These are phyloP conservation scores for Herminia tarsipennalis DNA, from an alignment of 2,888 invertebrate genomes.

Conservation along the genomic window DNA sequence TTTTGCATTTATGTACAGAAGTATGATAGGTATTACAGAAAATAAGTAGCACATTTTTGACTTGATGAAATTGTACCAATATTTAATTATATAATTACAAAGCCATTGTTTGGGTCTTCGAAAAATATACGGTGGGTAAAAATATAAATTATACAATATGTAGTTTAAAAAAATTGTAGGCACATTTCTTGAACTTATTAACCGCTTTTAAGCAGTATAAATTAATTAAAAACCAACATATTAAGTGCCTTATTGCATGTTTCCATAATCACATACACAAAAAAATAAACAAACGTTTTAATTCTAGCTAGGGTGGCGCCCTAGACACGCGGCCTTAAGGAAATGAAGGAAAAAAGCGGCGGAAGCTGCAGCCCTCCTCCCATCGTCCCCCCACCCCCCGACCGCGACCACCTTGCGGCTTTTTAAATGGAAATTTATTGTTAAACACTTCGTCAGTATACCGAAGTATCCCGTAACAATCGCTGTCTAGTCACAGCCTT, in stretches of 20 bases:
- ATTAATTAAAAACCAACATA: constrained; percentile 13
- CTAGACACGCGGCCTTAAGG: constrained; percentile 78
- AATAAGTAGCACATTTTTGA: too few species aligned
- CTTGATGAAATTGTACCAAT: too few species aligned
- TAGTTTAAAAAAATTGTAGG: too few species aligned
- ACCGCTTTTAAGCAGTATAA: too few species aligned
- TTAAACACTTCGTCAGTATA: constrained; percentile 83
- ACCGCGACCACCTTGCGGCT: constrained; percentile 70
- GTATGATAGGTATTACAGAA: too few species aligned
- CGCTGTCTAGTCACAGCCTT: constrained; percentile 64
- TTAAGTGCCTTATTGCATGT: constrained; percentile 48
- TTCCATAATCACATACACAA: constrained; percentile 53
- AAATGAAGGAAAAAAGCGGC: constrained; percentile 85
- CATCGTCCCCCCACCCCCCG: constrained; percentile 30
- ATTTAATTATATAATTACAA: too few species aligned
- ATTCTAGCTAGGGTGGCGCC: constrained; percentile 73
- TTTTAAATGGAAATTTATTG: constrained; percentile 86
- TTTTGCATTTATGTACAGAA: too few species aligned
- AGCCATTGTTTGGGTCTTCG: too few species aligned
- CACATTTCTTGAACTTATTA: too few species aligned
- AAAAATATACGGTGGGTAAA: too few species aligned
- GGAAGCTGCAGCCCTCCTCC: constrained; percentile 69
- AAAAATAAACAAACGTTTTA: constrained; percentile 70
- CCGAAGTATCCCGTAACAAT: constrained; percentile 65
- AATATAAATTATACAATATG: too few species aligned